A percentile compares a stretch with the other conserved stretches of the same genome.
Evolutionary conservation across 2,113 vertebrate species (phyloP).

Genomic region (Pristiophorus japonicus): DNA sequence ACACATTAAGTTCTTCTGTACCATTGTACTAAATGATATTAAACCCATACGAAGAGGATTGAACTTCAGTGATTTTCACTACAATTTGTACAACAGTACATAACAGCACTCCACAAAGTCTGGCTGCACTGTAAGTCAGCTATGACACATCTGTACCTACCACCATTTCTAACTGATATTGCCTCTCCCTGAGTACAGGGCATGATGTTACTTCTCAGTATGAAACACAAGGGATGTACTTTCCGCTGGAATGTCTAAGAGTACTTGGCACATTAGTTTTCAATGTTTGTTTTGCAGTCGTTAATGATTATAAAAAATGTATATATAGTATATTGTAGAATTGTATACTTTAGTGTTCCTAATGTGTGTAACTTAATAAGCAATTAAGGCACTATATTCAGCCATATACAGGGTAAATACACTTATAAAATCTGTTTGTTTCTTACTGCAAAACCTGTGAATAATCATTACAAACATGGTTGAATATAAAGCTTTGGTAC

Average conservation of each 20-base stretch:
- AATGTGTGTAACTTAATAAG: background rate
- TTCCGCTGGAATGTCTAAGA: background rate
- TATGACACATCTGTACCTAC: background rate
- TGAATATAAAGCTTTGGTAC: background rate
- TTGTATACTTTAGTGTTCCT: background rate
- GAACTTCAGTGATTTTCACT: slow-evolving; percentile 22
- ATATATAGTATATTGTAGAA: background rate
- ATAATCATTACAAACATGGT: background rate
- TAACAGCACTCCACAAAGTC: background rate
- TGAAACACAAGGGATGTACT: background rate
- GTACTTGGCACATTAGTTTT: background rate
- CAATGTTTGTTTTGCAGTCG: background rate
- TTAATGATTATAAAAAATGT: slow-evolving; percentile 23
- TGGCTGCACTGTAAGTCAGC: background rate
- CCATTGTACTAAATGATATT: slow-evolving; percentile 20
- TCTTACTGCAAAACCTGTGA: slow-evolving; percentile 23
- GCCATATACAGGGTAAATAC: slow-evolving; percentile 23
- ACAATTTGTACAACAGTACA: background rate
- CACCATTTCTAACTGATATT: background rate
- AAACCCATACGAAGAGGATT: background rate
- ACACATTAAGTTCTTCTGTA: background rate
- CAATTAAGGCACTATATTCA: slow-evolving; percentile 26
- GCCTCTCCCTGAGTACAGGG: background rate
- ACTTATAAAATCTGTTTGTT: slow-evolving; percentile 1
- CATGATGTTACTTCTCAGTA: background rate